Evolutionary conservation across 30 jellyfish, hydroid and myxozoan genomes (phyloP), one percentile per base, ranked within the genome.

Genomic region (Hydractinia echinata): DNA sequence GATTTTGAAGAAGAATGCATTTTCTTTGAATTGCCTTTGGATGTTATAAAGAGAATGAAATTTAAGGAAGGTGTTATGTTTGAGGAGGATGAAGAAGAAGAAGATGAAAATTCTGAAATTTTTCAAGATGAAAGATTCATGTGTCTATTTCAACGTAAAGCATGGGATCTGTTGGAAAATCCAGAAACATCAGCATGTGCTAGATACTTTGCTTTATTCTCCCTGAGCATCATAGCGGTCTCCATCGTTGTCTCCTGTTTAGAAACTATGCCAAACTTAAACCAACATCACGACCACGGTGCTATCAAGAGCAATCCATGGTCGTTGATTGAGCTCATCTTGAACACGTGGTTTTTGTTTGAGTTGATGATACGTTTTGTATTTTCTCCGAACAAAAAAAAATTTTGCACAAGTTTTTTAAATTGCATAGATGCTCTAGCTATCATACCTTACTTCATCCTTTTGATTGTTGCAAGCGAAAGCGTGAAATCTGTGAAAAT

Each of bases 101-200:
- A n/a, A 6, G 11, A 70, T 7, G 13, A 7, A 48, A 13, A 52
- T 51, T 61, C 51, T n/a, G 30, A 39, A 4, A 54, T 50, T 6
- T 48, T 49, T 9, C 16, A 79, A 9, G 20, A 51, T 49, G 15
- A 58, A 13, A 13, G 19, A 11, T 30, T 30, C 44, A 30, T 30
- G 44, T 30, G 44, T 30, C 87, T 55, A 69, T 18, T 30, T 8
- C 69, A 30, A 15, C 19, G 39, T 13, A 44, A 13, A 7, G 55
- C 81, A 4, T 93, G 99, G 99, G 52, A 84, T 54, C 76, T 93
- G 54, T 62, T 89, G 16, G 96, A 93, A 61, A 64, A 85, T 14
- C 96, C 96, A 39, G 95, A 88, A 49, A 73, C 99, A 49, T 93
- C 99, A 7, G 44, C 13, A 5, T 61, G 83, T 7, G 99, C 99